phyloP scores from a whole-genome alignment of 2,113 vertebrate species.

The Oncorhynchus keta region DNA sequence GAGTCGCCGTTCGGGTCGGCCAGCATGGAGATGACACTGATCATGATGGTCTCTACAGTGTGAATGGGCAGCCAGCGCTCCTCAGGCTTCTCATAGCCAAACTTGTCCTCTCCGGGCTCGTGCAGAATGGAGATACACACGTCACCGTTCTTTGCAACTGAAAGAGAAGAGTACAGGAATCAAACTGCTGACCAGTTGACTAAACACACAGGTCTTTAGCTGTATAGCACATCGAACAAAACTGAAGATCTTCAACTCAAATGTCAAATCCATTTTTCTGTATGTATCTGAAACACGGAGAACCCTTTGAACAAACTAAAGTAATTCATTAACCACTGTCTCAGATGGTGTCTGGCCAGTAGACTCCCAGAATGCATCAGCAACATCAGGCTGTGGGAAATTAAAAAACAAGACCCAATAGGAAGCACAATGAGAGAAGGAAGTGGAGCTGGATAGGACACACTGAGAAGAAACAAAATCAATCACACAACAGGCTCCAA shows the following conservation, averaged over 20 bases:
- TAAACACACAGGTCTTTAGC: background rate
- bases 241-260: too few relatives aligned
- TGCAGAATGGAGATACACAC: conserved; percentile 78
- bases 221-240: background rate
- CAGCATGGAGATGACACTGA: conserved; percentile 79
- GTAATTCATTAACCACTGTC: too few relatives aligned
- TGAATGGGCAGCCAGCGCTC: conserved; percentile 78
- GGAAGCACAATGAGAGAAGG: too few relatives aligned
- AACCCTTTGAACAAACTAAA: too few relatives aligned
- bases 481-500: background rate
- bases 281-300: too few relatives aligned
- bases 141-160: conserved; percentile 76
- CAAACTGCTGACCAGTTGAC: background rate
- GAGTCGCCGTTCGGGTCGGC: conserved; percentile 78
- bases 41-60: conserved; percentile 77
- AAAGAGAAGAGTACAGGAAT: background rate
- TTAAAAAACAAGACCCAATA: too few relatives aligned
- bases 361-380: too few relatives aligned
- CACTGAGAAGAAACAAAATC: background rate
- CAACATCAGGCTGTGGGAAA: too few relatives aligned
- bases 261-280: too few relatives aligned
- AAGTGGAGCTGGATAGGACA: too few relatives aligned
- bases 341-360: too few relatives aligned
- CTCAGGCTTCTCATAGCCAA: conserved; percentile 77
- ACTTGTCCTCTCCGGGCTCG: conserved; percentile 77